Base-by-base conservation (phyloP, 2,113 vertebrate species). In the Thunnus maccoyii region DNA sequence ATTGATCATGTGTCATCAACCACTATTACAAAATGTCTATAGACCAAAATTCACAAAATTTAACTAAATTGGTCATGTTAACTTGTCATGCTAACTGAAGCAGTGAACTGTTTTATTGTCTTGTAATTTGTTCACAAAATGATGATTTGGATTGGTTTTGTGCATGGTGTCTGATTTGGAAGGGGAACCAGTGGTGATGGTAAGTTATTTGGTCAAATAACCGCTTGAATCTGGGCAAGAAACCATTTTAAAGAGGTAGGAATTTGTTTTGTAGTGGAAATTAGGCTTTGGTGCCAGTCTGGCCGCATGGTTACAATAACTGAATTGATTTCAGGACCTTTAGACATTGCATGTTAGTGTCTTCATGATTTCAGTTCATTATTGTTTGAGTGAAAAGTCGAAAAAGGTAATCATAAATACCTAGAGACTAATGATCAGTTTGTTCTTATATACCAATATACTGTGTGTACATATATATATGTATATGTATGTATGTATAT, bases 231-330 rank as follows among this genome's bases (percentile, higher is more conserved):
- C 80, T 83, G 87, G 91, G 85, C 76, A 66, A 86, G 82, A 92
- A 86, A 85, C 60, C 83, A 78, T 89, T 87, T 74, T 78, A 65
- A 86, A 90, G 93, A 94, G 94, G 94, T 95, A 94, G 94, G 94
- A 92, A 18, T 75, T 90, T 54, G 68, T 88, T 91, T 92, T 87
- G 68, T 52, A 46, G 66, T 32, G 44, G 62, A 69, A 56, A 72
- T 16, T 65, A 68, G 66, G 47, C 54, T 66, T 74, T 75, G 36
- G 22, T 81, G 30, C 56, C 62, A 12, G 32, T 77, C n/a, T 72
- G 70, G 41, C 68, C 3, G 57, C 86, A 75, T 79, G 70, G 12
- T 71, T 74, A 62, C 17, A 22, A 32, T 62, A 69, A 82, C 36
- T 71, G 75, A 46, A 50, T 25, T 55, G 11, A 36, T 58, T 58